phyloP scores from a whole-genome alignment of 1,140 invertebrate genomes.

The Panagrolaimus sp. region DNA sequence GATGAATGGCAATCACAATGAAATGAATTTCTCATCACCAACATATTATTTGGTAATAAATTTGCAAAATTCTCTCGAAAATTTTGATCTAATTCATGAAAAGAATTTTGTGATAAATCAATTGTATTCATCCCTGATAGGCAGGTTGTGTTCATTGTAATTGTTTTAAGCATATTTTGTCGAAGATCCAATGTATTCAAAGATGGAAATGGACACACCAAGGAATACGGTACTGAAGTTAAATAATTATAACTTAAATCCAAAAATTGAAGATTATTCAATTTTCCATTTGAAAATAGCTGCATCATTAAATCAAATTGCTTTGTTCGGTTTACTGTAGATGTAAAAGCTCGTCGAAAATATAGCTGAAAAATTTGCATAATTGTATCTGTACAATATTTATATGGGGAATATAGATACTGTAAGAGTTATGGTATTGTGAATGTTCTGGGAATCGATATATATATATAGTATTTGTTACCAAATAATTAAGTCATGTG shows the following conservation, averaged over 20 bases:
- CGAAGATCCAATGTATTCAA: constrained; percentile 43
- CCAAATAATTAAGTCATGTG: too few relatives aligned
- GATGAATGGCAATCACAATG: constrained; percentile 52
- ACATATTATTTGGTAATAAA: constrained; percentile 31
- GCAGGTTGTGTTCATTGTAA: constrained; percentile 49
- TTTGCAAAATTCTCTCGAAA: constrained; percentile 46
- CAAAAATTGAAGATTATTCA: constrained; percentile 50
- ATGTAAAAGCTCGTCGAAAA: constrained; percentile 52
- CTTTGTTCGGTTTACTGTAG: constrained; percentile 43
- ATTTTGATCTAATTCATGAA: constrained; percentile 42
- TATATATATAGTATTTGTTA: too few relatives aligned
- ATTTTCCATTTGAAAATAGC: constrained; percentile 52
- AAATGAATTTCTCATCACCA: constrained; percentile 48
- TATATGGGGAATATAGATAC: too few relatives aligned
- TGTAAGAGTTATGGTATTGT: too few relatives aligned
- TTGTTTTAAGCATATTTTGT: constrained; percentile 53
- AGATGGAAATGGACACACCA: constrained; percentile 54
- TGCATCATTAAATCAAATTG: constrained; percentile 56
- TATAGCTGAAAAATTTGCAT: constrained; percentile 48
- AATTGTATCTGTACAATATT: not conserved
- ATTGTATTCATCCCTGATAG: constrained; percentile 42
- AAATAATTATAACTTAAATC: constrained; percentile 57
- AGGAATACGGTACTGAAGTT: constrained; percentile 42
- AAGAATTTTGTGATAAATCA: constrained; percentile 54
- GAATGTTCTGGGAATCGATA: too few relatives aligned